These are phyloP conservation scores for Plagiodera versicolora DNA, from an alignment of 2,888 invertebrate species.

Conservation along the genomic window DNA sequence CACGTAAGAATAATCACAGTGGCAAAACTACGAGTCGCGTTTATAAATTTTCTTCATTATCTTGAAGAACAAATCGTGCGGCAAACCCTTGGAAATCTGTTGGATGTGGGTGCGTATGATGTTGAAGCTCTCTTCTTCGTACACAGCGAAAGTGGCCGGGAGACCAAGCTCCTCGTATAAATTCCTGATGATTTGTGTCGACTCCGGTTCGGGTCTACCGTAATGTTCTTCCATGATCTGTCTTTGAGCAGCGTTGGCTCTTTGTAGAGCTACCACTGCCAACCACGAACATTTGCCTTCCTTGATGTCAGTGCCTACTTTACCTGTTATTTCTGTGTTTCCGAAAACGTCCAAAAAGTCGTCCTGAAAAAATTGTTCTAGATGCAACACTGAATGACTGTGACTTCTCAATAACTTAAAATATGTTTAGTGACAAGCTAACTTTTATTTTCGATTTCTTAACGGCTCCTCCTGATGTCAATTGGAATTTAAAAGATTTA, in stretches of 20 bases:
- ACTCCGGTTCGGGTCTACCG: conserved; percentile 67
- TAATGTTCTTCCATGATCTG: conserved; percentile 77
- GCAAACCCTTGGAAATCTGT: conserved; percentile 78
- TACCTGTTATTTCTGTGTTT: conserved; percentile 82
- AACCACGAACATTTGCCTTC: conserved; percentile 98
- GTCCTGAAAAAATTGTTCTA: conserved; percentile 63
- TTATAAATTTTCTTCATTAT: conserved; percentile 80
- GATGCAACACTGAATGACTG: neutral
- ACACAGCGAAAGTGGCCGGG: conserved; percentile 74
- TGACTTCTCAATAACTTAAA: too few species aligned
- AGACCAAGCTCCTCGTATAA: conserved; percentile 78
- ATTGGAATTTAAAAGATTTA: too few species aligned
- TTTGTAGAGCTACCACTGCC: conserved; percentile 83
- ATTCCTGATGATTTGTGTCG: conserved; percentile 70
- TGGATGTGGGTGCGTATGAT: conserved; percentile 81
- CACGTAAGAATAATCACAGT: neutral
- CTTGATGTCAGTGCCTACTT: conserved; percentile 87
- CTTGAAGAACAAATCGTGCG: conserved; percentile 80
- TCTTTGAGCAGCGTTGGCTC: conserved; percentile 70
- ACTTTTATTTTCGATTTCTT: too few species aligned
- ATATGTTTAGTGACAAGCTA: too few species aligned
- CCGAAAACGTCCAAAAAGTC: conserved; percentile 93
- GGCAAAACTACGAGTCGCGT: conserved; percentile 60
- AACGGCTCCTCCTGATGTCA: too few species aligned
- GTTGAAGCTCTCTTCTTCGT: conserved; percentile 83